Percentiles rank a stretch among this genome's conserved stretches.
phyloP scores from a whole-genome alignment of 1,140 invertebrate species.

The Heliconius congener region DNA sequence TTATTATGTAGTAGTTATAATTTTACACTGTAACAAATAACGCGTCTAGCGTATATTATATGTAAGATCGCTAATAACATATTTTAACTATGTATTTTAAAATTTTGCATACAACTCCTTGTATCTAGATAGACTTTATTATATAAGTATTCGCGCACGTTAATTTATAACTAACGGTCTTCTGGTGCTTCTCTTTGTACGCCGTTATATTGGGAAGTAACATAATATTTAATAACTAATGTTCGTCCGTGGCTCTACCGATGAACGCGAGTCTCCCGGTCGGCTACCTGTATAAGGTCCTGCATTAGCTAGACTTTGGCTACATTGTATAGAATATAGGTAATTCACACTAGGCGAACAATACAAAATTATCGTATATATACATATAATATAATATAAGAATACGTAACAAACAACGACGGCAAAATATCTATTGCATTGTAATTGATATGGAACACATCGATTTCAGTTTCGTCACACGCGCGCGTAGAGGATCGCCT shows the following conservation, averaged over 20 bases:
- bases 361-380: constrained; percentile 40
- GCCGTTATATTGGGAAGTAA: constrained; percentile 3
- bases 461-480: constrained; percentile 48
- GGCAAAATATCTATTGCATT: constrained; percentile 67
- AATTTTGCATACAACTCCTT: constrained; percentile 31
- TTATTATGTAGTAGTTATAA: constrained; percentile 36
- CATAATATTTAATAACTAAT: constrained; percentile 5
- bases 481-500: not conserved
- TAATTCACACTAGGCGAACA: constrained; percentile 50
- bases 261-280: constrained; percentile 38
- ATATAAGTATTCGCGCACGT: constrained; percentile 22
- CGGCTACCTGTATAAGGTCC: constrained; percentile 41
- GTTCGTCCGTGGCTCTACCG: constrained; percentile 20
- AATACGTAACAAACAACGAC: constrained; percentile 68
- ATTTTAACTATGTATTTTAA: constrained; percentile 26
- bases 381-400: constrained; percentile 37
- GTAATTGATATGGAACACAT: constrained; percentile 70
- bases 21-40: constrained; percentile 43
- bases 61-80: constrained; percentile 34
- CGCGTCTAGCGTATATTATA: constrained; percentile 59
- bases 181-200: constrained; percentile 9
- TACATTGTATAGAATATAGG: constrained; percentile 47
- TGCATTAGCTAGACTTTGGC: constrained; percentile 47
- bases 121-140: constrained; percentile 30
- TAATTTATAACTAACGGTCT: constrained; percentile 7